Evolutionary conservation across 2,888 invertebrate species (phyloP).

Genomic region (Acleris laterana): DNA sequence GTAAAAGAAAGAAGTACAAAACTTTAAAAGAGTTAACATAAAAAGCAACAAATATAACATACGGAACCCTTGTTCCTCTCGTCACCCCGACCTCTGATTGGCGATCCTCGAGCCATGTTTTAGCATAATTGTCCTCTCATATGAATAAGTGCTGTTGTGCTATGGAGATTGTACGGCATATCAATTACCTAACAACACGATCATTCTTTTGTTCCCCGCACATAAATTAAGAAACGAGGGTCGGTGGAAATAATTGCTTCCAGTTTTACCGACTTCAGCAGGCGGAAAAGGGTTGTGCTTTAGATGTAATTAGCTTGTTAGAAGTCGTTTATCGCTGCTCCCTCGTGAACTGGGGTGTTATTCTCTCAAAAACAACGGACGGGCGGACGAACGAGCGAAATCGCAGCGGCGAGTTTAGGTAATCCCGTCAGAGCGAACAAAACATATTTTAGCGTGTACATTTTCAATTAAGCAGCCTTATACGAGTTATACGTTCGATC

Average conservation of each 20-base stretch:
- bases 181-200: conserved; percentile 32
- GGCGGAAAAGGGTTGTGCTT: neutral
- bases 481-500: too few relatives aligned
- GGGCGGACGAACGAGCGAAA: too few relatives aligned
- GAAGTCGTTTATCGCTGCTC: too few relatives aligned
- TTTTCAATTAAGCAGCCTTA: too few relatives aligned
- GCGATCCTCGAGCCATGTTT: conserved; percentile 44
- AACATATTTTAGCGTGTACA: too few relatives aligned
- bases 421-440: too few relatives aligned
- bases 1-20: too few relatives aligned
- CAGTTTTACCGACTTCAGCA: neutral
- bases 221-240: conserved; percentile 12
- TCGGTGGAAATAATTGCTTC: neutral
- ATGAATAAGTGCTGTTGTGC: conserved; percentile 19
- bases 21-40: too few relatives aligned
- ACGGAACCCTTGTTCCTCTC: conserved; percentile 14
- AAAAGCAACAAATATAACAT: too few relatives aligned
- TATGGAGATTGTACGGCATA: conserved; percentile 32
- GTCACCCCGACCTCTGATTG: conserved; percentile 46
- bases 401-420: too few relatives aligned
- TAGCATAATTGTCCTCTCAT: conserved; percentile 33
- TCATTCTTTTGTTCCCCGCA: conserved; percentile 29
- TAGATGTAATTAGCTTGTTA: neutral
- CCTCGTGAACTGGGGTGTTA: too few relatives aligned
- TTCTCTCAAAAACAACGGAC: too few relatives aligned